phyloP scores from a whole-genome alignment of 37 sponge, comb jelly and placozoan genomes.

The Petrosia ficiformis region DNA sequence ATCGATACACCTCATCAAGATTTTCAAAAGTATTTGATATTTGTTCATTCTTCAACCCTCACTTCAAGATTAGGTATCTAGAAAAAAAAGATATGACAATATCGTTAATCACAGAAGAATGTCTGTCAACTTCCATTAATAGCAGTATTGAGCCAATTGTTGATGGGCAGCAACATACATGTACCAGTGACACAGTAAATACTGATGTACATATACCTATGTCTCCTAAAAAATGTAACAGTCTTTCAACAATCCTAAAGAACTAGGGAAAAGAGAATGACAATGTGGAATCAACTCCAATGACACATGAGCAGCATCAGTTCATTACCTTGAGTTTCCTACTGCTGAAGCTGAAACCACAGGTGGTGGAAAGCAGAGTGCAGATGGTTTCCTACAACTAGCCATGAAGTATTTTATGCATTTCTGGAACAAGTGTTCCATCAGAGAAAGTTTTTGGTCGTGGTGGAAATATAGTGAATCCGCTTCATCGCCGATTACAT shows the following conservation, averaged over 20 bases:
- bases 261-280: conserved; percentile 15
- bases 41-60: conserved; percentile 25
- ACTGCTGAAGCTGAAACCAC: neutral
- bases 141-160: neutral
- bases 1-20: neutral
- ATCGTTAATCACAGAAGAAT: conserved; percentile 17
- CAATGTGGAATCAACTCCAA: neutral
- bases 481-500: conserved; percentile 1
- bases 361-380: conserved; percentile 10
- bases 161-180: neutral
- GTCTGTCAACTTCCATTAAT: neutral
- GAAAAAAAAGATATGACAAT: conserved; percentile 21
- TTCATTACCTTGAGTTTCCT: conserved; percentile 13
- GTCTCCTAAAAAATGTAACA: neutral
- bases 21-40: neutral
- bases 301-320: neutral
- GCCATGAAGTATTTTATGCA: conserved; percentile 6
- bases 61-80: conserved; percentile 36
- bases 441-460: conserved; percentile 41
- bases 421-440: conserved; percentile 34
- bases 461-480: conserved; percentile 23
- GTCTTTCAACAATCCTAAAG: conserved; percentile 34
- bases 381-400: neutral
- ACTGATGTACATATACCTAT: neutral
- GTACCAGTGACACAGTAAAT: neutral